Conservation (phyloP, 2,113 vertebrate genomes). For the Microtus ochrogaster region DNA sequence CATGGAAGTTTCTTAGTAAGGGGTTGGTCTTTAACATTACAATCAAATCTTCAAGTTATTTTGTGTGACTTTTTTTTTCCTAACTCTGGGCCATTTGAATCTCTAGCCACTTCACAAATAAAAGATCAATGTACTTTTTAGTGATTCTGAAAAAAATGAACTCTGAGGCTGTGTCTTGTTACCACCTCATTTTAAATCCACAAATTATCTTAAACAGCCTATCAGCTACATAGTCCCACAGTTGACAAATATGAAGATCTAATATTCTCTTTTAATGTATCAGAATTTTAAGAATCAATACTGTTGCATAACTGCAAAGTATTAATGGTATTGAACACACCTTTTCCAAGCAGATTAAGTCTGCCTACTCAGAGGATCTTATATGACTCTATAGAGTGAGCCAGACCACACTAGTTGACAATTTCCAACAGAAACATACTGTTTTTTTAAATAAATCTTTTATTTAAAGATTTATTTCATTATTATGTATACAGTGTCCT, state of each 20-base stretch:
- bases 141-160: background rate
- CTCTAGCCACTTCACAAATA: background rate
- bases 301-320: conserved; percentile 10
- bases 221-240: background rate
- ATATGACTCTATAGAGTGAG: background rate
- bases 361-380: background rate
- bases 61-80: background rate
- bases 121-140: conserved; percentile 34
- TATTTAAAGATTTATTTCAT: too few species aligned
- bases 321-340: background rate
- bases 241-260: background rate
- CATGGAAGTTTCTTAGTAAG: background rate
- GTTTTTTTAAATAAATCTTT: too few species aligned
- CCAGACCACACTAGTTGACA: background rate
- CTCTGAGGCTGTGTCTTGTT: conserved; percentile 7
- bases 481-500: too few species aligned
- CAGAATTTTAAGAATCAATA: conserved; percentile 42
- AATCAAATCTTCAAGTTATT: background rate
- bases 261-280: background rate
- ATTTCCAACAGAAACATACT: background rate
- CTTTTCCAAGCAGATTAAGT: background rate
- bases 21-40: background rate
- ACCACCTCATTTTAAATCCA: conserved; percentile 46
- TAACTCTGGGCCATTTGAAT: background rate
- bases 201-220: conserved; percentile 9